Evolutionary conservation across 2,888 invertebrate species (phyloP), one percentile per base, ranked within the genome.

Genomic region (Ornithoptera alexandrae): DNA sequence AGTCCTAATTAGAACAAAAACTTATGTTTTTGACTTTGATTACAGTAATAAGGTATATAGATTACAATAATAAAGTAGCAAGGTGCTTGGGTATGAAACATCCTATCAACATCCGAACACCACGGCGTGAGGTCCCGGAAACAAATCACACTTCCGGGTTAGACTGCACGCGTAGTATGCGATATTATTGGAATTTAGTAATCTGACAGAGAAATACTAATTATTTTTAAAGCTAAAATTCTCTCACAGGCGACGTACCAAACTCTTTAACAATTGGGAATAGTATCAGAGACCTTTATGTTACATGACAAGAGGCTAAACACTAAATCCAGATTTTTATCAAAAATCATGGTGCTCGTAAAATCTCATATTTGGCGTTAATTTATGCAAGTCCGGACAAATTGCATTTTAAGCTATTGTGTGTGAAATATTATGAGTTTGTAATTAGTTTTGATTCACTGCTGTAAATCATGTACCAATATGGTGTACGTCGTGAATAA

Each of bases 381-480:
- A 66, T 70, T 62, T 63, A 70, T 66, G 66, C 57, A 66, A 62
- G 58, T 62, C 62, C 57, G 70, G 59, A 70, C 59, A 70, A 70
- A 66, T 70, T 70, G 62, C 62, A 70, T 70, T 70, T 66, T 66
- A 70, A 66, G 62, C 50, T 70, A 57, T 59, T 66, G 58, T 30
- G 24, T 30, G 42, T 57, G 61, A 65, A 64, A 62, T 57, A 57
- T 61, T 65, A 46, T 30, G 46, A 56, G 57, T 22, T 65, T 57
- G 17, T 65, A 62, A 61, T 42, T 62, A 62, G 53, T 53, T 58
- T 1, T 46, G 62, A 69, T n/a, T 62, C 46, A 17, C 39, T 61
- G 60, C 36, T 39, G 46, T 65, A 46, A 66, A 36, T 66, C 50
- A 60, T 36, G n/a, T 60, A 24, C 24, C 58, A 46, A 50, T 59